These are phyloP conservation scores for Bombycilla garrulus DNA, from an alignment of 2,113 vertebrate genomes.

Conservation along the genomic window DNA sequence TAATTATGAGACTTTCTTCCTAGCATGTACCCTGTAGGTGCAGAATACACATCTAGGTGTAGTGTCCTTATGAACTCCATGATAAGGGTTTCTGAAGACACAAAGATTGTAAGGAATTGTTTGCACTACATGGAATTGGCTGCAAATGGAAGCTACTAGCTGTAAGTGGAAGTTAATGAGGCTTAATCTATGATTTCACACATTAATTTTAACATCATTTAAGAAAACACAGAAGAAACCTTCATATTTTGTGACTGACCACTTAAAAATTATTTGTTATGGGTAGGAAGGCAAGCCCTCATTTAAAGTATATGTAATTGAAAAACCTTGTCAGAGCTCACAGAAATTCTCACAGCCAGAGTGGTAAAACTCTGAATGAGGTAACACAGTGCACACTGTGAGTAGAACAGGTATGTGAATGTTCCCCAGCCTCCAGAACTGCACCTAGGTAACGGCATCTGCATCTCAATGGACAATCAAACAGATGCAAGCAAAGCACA, in stretches of 20 bases:
- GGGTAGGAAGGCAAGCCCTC: background rate
- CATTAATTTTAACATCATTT: background rate
- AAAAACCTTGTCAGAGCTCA: background rate
- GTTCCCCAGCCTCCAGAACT: background rate
- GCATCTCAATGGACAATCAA: background rate
- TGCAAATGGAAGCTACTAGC: background rate
- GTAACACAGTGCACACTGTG: background rate
- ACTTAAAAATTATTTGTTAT: background rate
- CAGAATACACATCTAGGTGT: background rate
- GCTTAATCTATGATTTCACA: background rate
- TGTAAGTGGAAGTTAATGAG: background rate
- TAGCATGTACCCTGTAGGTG: background rate
- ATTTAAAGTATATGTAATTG: background rate
- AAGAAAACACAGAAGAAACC: background rate
- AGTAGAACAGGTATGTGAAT: background rate
- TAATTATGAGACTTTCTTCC: background rate
- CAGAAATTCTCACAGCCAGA: background rate
- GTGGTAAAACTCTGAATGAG: background rate
- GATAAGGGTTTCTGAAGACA: background rate
- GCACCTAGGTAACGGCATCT: background rate
- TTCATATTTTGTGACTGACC: background rate
- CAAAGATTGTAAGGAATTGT: background rate
- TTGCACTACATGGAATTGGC: background rate
- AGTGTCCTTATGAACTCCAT: background rate
- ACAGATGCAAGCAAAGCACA: background rate